These are phyloP conservation scores for Apostichopus californicus DNA, from an alignment of 35 echinoderm and acorn worm species.

Conservation along the genomic window DNA sequence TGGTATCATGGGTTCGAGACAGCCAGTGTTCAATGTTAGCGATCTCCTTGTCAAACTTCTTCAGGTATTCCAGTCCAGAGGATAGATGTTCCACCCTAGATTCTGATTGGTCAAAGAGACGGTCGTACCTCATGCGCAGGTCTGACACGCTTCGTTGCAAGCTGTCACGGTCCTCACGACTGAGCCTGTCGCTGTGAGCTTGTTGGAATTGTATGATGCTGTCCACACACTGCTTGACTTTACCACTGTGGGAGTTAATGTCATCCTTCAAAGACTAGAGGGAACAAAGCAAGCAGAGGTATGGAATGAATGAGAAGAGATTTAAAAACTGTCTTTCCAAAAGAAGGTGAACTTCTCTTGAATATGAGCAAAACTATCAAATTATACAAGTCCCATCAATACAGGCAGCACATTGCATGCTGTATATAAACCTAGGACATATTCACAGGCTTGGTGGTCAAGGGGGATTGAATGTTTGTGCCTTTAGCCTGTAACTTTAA, in stretches of 20 bases:
- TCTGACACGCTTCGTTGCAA: conserved; percentile 80
- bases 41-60: conserved; percentile 82
- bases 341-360: too few species aligned
- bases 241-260: conserved; percentile 58
- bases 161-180: conserved; percentile 63
- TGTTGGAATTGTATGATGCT: conserved; percentile 73
- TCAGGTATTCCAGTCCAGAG: conserved; percentile 71
- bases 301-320: too few species aligned
- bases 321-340: too few species aligned
- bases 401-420: too few species aligned
- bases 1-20: conserved; percentile 63
- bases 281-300: neutral
- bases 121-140: conserved; percentile 85
- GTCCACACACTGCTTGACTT: conserved; percentile 73
- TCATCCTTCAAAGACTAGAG: conserved; percentile 82
- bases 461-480: too few species aligned
- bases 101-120: conserved; percentile 77
- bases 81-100: conserved; percentile 77
- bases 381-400: too few species aligned
- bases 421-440: too few species aligned
- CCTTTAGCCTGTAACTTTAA: too few species aligned
- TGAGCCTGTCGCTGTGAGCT: conserved; percentile 73
- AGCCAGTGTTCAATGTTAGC: conserved; percentile 86
- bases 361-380: too few species aligned
- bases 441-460: too few species aligned